phyloP scores from a whole-genome alignment of 2,888 invertebrate species.

The Drosophila kokeensis region DNA sequence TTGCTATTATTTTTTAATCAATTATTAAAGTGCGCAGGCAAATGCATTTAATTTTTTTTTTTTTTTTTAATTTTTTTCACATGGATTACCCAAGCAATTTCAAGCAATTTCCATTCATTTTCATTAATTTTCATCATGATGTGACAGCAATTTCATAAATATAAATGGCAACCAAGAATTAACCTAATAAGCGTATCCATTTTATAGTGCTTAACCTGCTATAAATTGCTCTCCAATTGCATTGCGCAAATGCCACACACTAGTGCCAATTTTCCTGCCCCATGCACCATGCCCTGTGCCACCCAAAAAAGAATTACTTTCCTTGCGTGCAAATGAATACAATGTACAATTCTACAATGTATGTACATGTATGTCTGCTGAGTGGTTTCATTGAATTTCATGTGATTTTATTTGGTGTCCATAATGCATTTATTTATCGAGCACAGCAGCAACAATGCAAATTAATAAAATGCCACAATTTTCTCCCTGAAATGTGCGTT shows the following conservation, averaged over 20 bases:
- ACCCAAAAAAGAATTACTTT: neutral
- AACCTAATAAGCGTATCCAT: constrained; percentile 17
- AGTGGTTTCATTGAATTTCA: neutral
- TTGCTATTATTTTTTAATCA: constrained; percentile 37
- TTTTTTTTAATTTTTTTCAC: neutral
- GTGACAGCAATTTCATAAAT: constrained; percentile 3
- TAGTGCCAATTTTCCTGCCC: neutral
- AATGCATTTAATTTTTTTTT: neutral
- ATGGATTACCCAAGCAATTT: constrained; percentile 1
- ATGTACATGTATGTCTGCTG: neutral
- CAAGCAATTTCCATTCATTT: constrained; percentile 8
- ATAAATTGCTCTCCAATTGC: constrained; percentile 17
- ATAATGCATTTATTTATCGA: constrained; percentile 43
- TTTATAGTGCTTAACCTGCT: neutral
- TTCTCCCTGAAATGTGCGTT: constrained; percentile 44
- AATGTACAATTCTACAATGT: neutral
- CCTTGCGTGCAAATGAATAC: neutral
- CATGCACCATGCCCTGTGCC: neutral
- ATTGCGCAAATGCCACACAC: constrained; percentile 8
- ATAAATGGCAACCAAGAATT: neutral
- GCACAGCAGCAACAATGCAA: constrained; percentile 39
- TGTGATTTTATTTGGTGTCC: constrained; percentile 20
- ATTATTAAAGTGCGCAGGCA: constrained; percentile 26
- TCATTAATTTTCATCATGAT: neutral
- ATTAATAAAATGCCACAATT: constrained; percentile 65